These are phyloP conservation scores for Polyommatus iphigenia DNA, from an alignment of 2,888 invertebrate species.

Conservation along the genomic window DNA sequence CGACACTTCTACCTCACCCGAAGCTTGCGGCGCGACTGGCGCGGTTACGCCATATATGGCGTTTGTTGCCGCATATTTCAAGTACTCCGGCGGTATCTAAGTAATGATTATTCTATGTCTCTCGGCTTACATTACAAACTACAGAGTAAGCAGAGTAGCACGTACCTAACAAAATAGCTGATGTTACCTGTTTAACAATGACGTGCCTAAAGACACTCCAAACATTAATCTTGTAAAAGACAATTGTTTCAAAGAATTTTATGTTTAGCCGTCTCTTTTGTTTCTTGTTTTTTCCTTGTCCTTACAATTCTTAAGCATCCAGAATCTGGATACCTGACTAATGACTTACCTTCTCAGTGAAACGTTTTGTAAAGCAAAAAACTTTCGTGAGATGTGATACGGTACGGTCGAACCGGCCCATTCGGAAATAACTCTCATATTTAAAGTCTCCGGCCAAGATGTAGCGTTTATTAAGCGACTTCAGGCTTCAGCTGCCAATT, in stretches of 20 bases:
- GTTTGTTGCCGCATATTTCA: no score
- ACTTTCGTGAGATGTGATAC: no score
- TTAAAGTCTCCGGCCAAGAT: not conserved
- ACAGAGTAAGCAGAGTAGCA: not conserved
- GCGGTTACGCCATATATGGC: no score
- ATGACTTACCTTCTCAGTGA: no score
- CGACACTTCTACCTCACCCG: no score
- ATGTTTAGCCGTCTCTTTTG: not conserved
- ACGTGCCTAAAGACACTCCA: not conserved
- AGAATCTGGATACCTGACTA: no score
- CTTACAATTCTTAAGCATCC: not conserved
- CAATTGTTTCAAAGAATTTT: not conserved
- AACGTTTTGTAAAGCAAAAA: no score
- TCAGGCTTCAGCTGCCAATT: no score
- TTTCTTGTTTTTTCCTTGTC: not conserved
- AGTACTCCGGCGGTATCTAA: no score
- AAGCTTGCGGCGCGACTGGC: no score
- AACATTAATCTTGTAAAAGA: not conserved
- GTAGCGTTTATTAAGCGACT: not conserved
- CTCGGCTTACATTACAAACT: not conserved
- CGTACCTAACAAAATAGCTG: not conserved
- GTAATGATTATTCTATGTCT: no score
- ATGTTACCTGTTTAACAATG: not conserved
- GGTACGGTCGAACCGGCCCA: not conserved
- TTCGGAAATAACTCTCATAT: not conserved